Conservation (phyloP, 2,797 vertebrate species). For the Rhinella marina region DNA sequence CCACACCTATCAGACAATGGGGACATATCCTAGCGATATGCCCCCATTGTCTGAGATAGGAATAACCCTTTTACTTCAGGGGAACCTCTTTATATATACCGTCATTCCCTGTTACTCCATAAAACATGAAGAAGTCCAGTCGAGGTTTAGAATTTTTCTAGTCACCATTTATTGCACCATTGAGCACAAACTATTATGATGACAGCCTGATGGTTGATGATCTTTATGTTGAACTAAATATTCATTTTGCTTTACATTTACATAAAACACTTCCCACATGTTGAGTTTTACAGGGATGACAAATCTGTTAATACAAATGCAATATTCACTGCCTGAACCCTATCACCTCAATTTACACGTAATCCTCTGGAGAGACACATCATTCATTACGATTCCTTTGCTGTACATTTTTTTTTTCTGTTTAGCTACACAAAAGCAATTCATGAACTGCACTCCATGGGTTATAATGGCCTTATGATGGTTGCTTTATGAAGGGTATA, state of each 20-base stretch:
- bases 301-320: slow-evolving; percentile 27
- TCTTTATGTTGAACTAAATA: slow-evolving; percentile 2
- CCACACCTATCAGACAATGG: too few relatives aligned
- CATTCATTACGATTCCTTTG: slow-evolving; percentile 1
- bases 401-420: background rate
- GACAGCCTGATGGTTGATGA: background rate
- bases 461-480: background rate
- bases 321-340: slow-evolving; percentile 27
- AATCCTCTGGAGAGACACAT: slow-evolving; percentile 26
- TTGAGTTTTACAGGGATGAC: slow-evolving; percentile 26
- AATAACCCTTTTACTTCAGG: too few relatives aligned
- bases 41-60: too few relatives aligned
- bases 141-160: background rate
- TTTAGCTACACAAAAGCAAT: background rate
- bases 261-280: slow-evolving; percentile 29
- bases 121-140: background rate
- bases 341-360: slow-evolving; percentile 32
- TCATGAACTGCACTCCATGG: background rate
- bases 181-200: background rate
- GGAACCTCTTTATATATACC: background rate
- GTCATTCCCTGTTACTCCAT: background rate
- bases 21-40: too few relatives aligned
- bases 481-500: slow-evolving; percentile 1
- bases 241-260: slow-evolving; percentile 4
- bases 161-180: background rate